These are phyloP conservation scores for Exocentrus adspersus DNA, from an alignment of 2,888 invertebrate genomes.

Conservation along the genomic window DNA sequence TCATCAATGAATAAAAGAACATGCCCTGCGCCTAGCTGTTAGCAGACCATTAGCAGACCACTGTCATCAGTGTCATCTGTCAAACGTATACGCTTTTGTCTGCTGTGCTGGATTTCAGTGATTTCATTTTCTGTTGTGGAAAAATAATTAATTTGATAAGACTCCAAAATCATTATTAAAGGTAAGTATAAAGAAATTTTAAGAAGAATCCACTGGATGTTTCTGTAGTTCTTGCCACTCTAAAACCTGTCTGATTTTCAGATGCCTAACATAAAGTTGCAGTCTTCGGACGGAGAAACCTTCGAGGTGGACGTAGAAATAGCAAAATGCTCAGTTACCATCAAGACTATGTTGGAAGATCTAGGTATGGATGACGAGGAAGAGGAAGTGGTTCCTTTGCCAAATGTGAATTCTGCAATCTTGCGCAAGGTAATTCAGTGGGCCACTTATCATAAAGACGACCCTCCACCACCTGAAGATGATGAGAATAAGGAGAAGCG, in stretches of 20 bases:
- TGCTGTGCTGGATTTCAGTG: too few relatives aligned
- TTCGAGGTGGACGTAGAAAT: slow-evolving; percentile 97
- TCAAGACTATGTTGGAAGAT: slow-evolving; percentile 98
- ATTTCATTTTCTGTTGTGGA: too few relatives aligned
- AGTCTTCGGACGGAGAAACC: slow-evolving; percentile 94
- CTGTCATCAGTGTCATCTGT: too few relatives aligned
- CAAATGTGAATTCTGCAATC: slow-evolving; percentile 97
- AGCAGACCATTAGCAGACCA: too few relatives aligned
- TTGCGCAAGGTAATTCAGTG: slow-evolving; percentile 93
- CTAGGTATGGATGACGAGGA: slow-evolving; percentile 91
- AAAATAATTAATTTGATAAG: too few relatives aligned
- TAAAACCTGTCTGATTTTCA: slow-evolving; percentile 54
- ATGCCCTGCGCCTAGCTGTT: too few relatives aligned
- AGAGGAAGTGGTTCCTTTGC: slow-evolving; percentile 94
- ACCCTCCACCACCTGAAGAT: slow-evolving; percentile 95
- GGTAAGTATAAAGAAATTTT: too few relatives aligned
- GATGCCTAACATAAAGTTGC: slow-evolving; percentile 95
- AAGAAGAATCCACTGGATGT: background rate
- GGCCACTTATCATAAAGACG: slow-evolving; percentile 95
- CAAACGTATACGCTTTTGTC: too few relatives aligned
- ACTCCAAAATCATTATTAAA: too few relatives aligned
- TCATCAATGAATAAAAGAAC: too few relatives aligned
- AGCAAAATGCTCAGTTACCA: slow-evolving; percentile 96
- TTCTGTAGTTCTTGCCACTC: background rate
- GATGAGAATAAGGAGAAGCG: slow-evolving; percentile 97